Conservation (phyloP, 2,888 invertebrate genomes). For the Drosophila rellima region DNA sequence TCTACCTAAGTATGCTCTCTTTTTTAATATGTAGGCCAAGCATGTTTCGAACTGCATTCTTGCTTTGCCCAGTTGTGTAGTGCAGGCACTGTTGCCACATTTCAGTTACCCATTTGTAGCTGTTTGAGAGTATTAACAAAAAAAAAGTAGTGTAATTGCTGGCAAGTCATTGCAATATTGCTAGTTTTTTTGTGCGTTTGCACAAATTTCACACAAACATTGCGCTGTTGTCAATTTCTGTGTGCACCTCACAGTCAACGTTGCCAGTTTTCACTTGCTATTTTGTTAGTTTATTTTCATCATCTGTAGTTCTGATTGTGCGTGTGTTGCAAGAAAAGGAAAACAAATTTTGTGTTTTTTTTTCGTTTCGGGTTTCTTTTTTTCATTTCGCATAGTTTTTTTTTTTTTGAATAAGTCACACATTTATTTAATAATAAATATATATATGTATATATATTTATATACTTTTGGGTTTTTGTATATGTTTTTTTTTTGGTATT, state of each 20-base stretch:
- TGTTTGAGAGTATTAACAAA: constrained; percentile 4
- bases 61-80: constrained; percentile 7
- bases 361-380: constrained; percentile 40
- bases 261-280: constrained; percentile 28
- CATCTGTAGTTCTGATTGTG: constrained; percentile 26
- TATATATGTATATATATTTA: constrained; percentile 55
- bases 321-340: constrained; percentile 50
- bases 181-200: constrained; percentile 16
- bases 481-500: constrained; percentile 31
- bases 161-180: constrained; percentile 17
- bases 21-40: constrained; percentile 17
- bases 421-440: constrained; percentile 71
- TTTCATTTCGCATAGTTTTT: constrained; percentile 53
- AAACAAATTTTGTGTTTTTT: constrained; percentile 61
- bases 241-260: constrained; percentile 6
- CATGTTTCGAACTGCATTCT: constrained; percentile 24
- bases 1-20: constrained; percentile 11
- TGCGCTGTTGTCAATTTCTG: constrained; percentile 37
- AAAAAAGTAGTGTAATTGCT: not conserved
- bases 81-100: constrained; percentile 48
- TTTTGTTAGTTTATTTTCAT: constrained; percentile 5
- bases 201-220: constrained; percentile 14
- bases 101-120: constrained; percentile 55
- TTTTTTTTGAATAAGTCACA: constrained; percentile 74
- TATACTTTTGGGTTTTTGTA: constrained; percentile 33